These are phyloP conservation scores for Uropetala carovei DNA, from an alignment of 2,888 invertebrate genomes.

Conservation along the genomic window DNA sequence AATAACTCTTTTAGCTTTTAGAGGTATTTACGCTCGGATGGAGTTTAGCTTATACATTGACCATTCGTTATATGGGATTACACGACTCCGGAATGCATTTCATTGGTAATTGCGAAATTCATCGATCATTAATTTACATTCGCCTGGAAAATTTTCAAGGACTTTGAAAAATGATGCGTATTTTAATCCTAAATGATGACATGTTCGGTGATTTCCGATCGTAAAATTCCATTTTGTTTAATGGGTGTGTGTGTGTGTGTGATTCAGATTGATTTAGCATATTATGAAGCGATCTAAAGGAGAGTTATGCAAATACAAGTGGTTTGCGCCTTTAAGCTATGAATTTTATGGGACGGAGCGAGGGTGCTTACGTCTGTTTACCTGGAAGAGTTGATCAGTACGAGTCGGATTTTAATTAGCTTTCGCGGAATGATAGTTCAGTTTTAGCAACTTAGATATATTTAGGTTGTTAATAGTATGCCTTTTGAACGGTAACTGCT, in stretches of 20 bases:
- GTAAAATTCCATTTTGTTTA: neutral
- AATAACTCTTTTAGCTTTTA: constrained; percentile 21
- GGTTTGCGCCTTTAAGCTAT: neutral
- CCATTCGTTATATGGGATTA: neutral
- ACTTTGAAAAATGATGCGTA: neutral
- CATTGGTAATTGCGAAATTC: neutral
- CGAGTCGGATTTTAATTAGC: too few relatives aligned
- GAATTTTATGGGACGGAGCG: neutral
- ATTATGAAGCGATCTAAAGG: neutral
- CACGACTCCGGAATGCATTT: neutral
- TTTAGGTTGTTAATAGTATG: too few relatives aligned
- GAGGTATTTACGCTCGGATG: constrained; percentile 13
- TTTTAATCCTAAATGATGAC: neutral
- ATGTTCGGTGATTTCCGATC: neutral
- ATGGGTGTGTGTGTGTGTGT: neutral
- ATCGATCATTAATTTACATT: neutral
- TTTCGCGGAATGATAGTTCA: too few relatives aligned
- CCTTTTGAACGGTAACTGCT: too few relatives aligned
- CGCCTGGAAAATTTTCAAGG: neutral
- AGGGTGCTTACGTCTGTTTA: neutral
- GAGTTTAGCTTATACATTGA: neutral
- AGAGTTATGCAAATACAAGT: neutral
- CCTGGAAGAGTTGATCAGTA: neutral
- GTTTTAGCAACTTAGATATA: too few relatives aligned
- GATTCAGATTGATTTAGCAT: neutral